Evolutionary conservation across 2,888 invertebrate species (phyloP).

Genomic region (Nomada goodeniana): DNA sequence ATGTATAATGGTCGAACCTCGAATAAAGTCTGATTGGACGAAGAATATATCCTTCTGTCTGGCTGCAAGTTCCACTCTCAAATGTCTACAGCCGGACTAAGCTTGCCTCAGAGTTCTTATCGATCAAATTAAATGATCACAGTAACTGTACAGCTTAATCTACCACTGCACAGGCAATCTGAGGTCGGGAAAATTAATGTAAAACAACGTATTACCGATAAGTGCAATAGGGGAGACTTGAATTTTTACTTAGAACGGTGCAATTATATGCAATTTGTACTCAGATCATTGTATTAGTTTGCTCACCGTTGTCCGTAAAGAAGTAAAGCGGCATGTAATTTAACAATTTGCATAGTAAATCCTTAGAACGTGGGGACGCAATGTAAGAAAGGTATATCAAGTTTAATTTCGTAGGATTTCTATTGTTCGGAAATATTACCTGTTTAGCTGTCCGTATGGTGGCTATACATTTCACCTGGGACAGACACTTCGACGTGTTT

Average conservation of each 20-base stretch:
- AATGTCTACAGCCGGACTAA: conserved; percentile 1
- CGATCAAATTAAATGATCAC: conserved; percentile 14
- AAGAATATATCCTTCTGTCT: background rate
- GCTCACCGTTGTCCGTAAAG: background rate
- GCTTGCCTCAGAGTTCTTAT: conserved; percentile 8
- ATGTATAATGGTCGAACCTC: too few relatives aligned
- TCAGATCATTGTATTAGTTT: background rate
- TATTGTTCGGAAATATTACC: too few relatives aligned
- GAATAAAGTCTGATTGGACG: too few relatives aligned
- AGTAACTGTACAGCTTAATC: too few relatives aligned
- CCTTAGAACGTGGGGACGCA: background rate
- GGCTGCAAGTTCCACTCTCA: background rate
- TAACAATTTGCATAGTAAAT: background rate
- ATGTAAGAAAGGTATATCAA: too few relatives aligned
- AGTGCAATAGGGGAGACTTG: background rate
- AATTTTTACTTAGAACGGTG: background rate
- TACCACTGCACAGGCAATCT: conserved; percentile 9
- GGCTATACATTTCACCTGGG: too few relatives aligned
- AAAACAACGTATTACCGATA: background rate
- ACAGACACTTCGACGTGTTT: too few relatives aligned
- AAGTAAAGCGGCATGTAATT: background rate
- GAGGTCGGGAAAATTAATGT: background rate
- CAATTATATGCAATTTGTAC: background rate
- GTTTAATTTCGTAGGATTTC: too few relatives aligned
- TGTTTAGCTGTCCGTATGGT: too few relatives aligned